Base-by-base conservation (phyloP, 2,797 vertebrate genomes). In the Miichthys miiuy region DNA sequence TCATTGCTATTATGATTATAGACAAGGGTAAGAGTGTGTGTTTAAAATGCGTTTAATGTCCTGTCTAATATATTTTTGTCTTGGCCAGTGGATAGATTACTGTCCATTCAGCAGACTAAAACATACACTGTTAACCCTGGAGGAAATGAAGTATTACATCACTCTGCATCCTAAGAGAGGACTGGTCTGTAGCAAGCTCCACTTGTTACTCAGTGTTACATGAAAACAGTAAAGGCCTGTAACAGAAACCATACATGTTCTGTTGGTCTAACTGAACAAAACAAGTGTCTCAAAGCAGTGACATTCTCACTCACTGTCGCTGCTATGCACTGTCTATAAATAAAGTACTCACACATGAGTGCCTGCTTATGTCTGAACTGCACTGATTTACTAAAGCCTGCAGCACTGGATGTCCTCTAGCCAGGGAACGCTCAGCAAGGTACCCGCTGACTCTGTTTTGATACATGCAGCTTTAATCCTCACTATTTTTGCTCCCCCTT, bases 321-420 rank as follows among this genome's bases (percentile, higher is more conserved):
- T 65, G 70, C 64, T 60, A 30, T 63, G 8, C n/a, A 30, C 13
- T 0, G 20, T 27, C 83, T 88, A 67, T 83, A 80, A 86, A 91
- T 86, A 85, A 86, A 77, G 67, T 67, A 51, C 65, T 85, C 69
- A 51, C 73, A 79, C 81, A 87, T 20, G 76, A 84, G 68, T 81
- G 78, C 74, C 48, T 41, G 57, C 50, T 68, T 70, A 48, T 63
- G 41, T 63, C 55, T 78, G 44, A 85, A 57, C 68, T 55, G 66
- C n/a, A 66, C 66, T 84, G 74, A 86, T 88, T 85, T 80, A 85
- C 30, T 70, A 71, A 82, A 72, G 71, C 80, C 30, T 46, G 30
- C 42, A 38, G 71, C 55, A 25, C 41, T 51, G 42, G 47, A 34
- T 68, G 52, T 79, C 78, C 75, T 84, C 68, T 52, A 47, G 68